Conservation (phyloP, 2,797 vertebrate genomes). For the Linurgus olivaceus region DNA sequence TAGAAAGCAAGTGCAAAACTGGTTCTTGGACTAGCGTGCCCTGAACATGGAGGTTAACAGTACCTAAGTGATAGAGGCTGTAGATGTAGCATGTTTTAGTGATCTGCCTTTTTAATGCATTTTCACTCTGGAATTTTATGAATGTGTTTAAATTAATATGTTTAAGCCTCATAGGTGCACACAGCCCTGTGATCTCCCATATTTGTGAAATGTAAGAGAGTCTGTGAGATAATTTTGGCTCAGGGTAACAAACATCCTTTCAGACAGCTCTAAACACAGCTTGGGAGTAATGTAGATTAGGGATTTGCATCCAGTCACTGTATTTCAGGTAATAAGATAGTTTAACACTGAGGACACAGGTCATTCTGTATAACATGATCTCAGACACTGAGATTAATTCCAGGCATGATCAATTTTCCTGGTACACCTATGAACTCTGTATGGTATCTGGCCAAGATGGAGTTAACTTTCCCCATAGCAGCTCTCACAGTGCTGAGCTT, state of each 20-base stretch:
- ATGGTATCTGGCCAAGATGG: neutral
- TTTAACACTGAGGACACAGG: neutral
- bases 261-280: neutral
- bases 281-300: neutral
- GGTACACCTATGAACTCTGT: fast-evolving
- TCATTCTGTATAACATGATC: neutral
- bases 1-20: neutral
- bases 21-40: neutral
- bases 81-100: neutral
- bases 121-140: neutral
- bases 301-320: neutral
- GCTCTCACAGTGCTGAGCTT: neutral
- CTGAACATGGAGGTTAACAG: neutral
- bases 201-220: neutral
- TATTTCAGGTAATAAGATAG: neutral
- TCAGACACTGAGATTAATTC: neutral
- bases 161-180: neutral
- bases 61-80: neutral
- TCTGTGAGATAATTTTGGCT: neutral
- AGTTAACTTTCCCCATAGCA: neutral
- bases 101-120: neutral
- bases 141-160: neutral
- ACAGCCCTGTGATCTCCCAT: fast-evolving
- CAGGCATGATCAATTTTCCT: neutral
- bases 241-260: neutral